Conservation (phyloP, 2,113 vertebrate genomes). For the Glaucomys volans region DNA sequence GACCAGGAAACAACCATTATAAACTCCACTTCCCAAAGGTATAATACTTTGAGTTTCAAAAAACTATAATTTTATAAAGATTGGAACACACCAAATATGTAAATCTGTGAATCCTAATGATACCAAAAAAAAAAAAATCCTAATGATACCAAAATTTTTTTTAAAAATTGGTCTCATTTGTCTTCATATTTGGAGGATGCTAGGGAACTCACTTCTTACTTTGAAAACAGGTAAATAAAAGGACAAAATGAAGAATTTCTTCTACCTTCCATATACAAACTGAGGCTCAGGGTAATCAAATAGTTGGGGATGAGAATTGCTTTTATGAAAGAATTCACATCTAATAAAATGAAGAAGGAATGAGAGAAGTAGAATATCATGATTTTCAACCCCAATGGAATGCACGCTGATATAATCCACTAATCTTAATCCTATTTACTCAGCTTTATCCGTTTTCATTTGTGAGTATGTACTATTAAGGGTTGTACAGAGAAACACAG, state of each 20-base stretch:
- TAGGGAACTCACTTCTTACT: not conserved
- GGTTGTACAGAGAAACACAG: not conserved
- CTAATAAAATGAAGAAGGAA: not conserved
- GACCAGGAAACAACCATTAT: not conserved
- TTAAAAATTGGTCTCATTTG: not conserved
- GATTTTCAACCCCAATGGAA: not conserved
- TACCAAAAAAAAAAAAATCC: not conserved
- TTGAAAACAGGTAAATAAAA: constrained; percentile 4
- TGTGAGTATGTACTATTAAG: not conserved
- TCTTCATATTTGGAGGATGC: not conserved
- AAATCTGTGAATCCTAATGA: not conserved
- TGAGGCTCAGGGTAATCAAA: not conserved
- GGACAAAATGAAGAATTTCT: constrained; percentile 13
- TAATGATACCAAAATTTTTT: not conserved
- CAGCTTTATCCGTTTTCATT: not conserved
- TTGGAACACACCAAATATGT: not conserved
- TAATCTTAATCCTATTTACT: not conserved
- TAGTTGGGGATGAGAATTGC: not conserved
- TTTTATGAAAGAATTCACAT: not conserved
- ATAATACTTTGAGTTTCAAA: not conserved
- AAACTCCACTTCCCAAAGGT: not conserved
- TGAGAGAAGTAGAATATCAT: not conserved
- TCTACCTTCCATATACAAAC: not conserved
- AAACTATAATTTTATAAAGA: not conserved
- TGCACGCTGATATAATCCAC: not conserved